These are phyloP conservation scores for Drosophila lutescens DNA, from an alignment of 2,888 invertebrate species.

Conservation along the genomic window DNA sequence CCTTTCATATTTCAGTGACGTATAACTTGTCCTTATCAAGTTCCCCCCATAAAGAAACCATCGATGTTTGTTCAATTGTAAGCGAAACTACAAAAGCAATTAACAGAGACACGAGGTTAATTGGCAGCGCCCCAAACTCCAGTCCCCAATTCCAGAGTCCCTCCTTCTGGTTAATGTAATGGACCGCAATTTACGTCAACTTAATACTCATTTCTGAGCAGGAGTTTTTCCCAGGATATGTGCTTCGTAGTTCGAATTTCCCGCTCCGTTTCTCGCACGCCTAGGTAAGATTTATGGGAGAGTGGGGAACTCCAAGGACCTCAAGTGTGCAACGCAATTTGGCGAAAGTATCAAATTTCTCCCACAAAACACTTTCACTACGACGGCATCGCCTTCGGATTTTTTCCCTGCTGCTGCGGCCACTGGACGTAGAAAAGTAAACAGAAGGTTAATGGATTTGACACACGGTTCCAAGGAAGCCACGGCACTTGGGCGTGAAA, in stretches of 20 bases:
- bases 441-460: conserved; percentile 84
- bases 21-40: not conserved
- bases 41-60: conserved; percentile 17
- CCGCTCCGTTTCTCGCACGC: conserved; percentile 67
- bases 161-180: conserved; percentile 78
- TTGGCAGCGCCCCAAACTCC: conserved; percentile 45
- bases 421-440: conserved; percentile 80
- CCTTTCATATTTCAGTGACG: not conserved
- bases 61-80: conserved; percentile 28
- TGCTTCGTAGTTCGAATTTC: conserved; percentile 45
- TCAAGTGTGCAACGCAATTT: conserved; percentile 79
- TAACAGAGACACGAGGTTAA: conserved; percentile 60
- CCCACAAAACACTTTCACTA: conserved; percentile 47
- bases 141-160: conserved; percentile 7
- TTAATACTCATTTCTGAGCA: conserved; percentile 71
- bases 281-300: conserved; percentile 73
- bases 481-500: conserved; percentile 79
- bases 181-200: conserved; percentile 83
- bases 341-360: conserved; percentile 82
- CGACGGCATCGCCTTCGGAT: conserved; percentile 25
- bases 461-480: conserved; percentile 71
- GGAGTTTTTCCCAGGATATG: conserved; percentile 18
- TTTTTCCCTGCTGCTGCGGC: conserved; percentile 38
- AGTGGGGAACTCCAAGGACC: conserved; percentile 49
- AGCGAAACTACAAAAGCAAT: conserved; percentile 52